Evolutionary conservation across 2,888 invertebrate genomes (phyloP).

Genomic region (Synanthedon myopaeformis): DNA sequence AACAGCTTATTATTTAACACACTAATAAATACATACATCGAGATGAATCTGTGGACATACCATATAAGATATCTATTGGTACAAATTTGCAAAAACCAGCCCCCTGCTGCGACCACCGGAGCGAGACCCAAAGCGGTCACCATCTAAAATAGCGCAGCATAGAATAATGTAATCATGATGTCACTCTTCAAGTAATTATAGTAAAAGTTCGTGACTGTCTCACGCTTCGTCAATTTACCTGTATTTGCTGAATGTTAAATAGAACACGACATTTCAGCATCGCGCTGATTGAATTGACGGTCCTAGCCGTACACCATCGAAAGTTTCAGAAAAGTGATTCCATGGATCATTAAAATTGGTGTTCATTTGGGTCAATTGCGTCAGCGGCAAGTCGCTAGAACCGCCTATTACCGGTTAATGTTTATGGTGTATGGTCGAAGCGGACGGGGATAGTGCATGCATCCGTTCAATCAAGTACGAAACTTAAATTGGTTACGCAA

Average conservation of each 20-base stretch:
- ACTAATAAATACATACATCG: too few species aligned
- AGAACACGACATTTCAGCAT: background rate
- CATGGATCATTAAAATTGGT: conserved; percentile 24
- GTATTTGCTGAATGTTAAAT: conserved; percentile 2
- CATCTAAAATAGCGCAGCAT: conserved; percentile 20
- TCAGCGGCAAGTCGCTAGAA: conserved; percentile 27
- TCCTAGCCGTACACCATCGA: background rate
- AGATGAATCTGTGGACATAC: background rate
- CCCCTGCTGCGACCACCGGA: conserved; percentile 26
- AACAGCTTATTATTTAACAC: background rate
- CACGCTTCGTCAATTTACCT: conserved; percentile 16
- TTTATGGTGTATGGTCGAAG: conserved; percentile 4
- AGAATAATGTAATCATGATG: conserved; percentile 27
- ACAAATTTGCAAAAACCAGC: conserved; percentile 12
- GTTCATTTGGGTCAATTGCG: conserved; percentile 43
- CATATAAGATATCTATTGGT: conserved; percentile 1
- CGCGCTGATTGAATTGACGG: background rate
- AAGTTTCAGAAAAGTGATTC: conserved; percentile 10
- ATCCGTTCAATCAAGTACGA: conserved; percentile 10
- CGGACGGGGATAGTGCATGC: conserved; percentile 6
- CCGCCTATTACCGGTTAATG: conserved; percentile 20
- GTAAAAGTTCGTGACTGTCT: conserved; percentile 32
- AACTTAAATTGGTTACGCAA: background rate
- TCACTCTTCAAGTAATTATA: conserved; percentile 27
- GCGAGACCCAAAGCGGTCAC: conserved; percentile 18